Evolutionary conservation across 1,140 invertebrate species (phyloP).

Genomic region (Ceratitis capitata): DNA sequence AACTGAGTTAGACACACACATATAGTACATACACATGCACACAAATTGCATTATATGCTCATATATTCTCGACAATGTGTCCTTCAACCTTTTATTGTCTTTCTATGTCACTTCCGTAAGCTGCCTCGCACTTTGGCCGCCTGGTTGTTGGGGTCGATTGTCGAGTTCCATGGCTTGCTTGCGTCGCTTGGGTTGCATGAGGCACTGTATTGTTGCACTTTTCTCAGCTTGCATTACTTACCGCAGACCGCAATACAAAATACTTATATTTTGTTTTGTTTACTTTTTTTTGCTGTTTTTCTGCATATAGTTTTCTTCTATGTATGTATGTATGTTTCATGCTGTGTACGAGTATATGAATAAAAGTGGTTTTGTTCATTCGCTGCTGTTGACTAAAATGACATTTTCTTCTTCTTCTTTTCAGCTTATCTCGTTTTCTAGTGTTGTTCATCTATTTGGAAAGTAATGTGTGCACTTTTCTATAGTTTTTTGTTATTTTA

Average conservation of each 20-base stretch:
- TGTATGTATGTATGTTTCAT: background rate
- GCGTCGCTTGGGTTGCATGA: too few species aligned
- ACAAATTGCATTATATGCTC: background rate
- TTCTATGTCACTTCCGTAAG: slow-evolving; percentile 29
- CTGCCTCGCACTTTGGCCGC: slow-evolving; percentile 5
- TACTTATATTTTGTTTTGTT: slow-evolving; percentile 29
- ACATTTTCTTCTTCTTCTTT: background rate
- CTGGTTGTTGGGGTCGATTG: too few species aligned
- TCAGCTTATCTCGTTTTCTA: slow-evolving; percentile 23
- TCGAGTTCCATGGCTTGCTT: too few species aligned
- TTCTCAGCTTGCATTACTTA: slow-evolving; percentile 36
- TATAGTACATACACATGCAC: background rate
- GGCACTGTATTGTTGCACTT: too few species aligned
- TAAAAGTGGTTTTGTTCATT: background rate
- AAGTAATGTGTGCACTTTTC: background rate
- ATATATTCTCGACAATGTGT: background rate
- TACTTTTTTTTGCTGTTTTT: background rate
- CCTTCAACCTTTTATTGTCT: slow-evolving; percentile 37
- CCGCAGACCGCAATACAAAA: slow-evolving; percentile 29
- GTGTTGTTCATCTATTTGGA: background rate
- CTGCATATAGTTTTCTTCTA: background rate
- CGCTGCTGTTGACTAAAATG: background rate
- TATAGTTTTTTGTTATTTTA: background rate
- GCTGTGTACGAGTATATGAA: background rate
- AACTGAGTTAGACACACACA: background rate